A percentile compares a stretch with the other conserved stretches of the same genome.
phyloP scores from a whole-genome alignment of 2,797 vertebrate genomes.

The Anabas testudineus region DNA sequence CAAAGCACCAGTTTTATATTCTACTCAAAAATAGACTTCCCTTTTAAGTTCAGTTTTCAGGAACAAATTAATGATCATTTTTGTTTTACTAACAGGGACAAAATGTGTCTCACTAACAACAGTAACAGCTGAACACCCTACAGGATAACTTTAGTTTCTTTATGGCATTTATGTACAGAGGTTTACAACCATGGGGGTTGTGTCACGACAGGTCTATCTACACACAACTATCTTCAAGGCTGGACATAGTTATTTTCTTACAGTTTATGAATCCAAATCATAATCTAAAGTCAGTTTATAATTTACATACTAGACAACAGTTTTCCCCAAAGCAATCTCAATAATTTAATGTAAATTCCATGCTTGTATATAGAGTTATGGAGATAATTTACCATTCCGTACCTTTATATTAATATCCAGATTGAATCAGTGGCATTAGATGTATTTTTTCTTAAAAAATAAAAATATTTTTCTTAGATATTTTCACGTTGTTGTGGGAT shows the following conservation, averaged over 20 bases:
- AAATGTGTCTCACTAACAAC: conserved; percentile 7
- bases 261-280: conserved; percentile 37
- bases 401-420: conserved; percentile 67
- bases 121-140: conserved; percentile 6
- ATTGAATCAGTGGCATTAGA: conserved; percentile 50
- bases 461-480: conserved; percentile 64
- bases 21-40: conserved; percentile 2
- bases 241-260: no score
- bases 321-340: conserved; percentile 20
- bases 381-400: conserved; percentile 41
- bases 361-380: conserved; percentile 10
- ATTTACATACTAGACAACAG: conserved; percentile 28
- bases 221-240: no score
- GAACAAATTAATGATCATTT: conserved; percentile 21
- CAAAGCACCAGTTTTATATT: conserved; percentile 48
- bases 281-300: conserved; percentile 25
- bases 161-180: not conserved
- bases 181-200: conserved; percentile 18
- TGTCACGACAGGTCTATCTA: conserved; percentile 3
- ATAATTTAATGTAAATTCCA: conserved; percentile 16
- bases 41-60: conserved; percentile 17
- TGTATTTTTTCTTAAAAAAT: conserved; percentile 69
- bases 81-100: not conserved
- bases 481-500: conserved; percentile 50
- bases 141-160: not conserved